Percentiles rank a stretch among this genome's conserved stretches.
phyloP scores from a whole-genome alignment of 1,140 invertebrate genomes.

The Drosophila dunni region DNA sequence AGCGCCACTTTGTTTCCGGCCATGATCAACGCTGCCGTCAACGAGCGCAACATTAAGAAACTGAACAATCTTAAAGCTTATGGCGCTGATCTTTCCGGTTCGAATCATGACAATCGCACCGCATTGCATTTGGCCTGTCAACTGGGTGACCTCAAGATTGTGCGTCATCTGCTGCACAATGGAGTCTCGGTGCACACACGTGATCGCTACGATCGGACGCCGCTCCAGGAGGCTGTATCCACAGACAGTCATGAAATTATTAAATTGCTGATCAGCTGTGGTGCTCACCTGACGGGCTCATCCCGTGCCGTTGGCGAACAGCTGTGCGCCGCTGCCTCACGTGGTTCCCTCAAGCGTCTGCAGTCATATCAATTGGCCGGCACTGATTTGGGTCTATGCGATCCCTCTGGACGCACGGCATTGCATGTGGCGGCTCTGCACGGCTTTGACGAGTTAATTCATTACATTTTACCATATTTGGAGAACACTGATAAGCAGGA shows the following conservation, averaged over 20 bases:
- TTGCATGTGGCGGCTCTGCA: conserved; percentile 87
- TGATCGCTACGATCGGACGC: conserved; percentile 86
- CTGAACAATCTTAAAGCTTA: conserved; percentile 84
- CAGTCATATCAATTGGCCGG: conserved; percentile 88
- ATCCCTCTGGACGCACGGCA: conserved; percentile 87
- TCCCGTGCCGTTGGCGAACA: conserved; percentile 86
- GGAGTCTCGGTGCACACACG: conserved; percentile 93
- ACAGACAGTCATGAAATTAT: conserved; percentile 88
- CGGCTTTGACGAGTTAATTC: conserved; percentile 75
- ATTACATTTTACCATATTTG: conserved; percentile 85
- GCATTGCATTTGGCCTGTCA: conserved; percentile 92
- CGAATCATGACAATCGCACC: conserved; percentile 92
- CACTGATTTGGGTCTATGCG: conserved; percentile 87
- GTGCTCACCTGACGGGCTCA: conserved; percentile 87
- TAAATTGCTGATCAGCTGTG: conserved; percentile 87
- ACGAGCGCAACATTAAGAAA: conserved; percentile 87
- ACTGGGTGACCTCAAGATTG: conserved; percentile 89
- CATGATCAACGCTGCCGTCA: conserved; percentile 90
- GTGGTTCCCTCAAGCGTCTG: conserved; percentile 86
- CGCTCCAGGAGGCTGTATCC: conserved; percentile 88
- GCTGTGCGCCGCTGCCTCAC: conserved; percentile 87
- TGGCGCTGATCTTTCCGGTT: conserved; percentile 90
- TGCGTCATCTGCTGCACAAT: conserved; percentile 90
- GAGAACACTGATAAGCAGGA: conserved; percentile 82
- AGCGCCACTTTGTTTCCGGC: conserved; percentile 91